Percentiles rank a stretch among this genome's conserved stretches.
These are phyloP conservation scores for Lapara coniferarum DNA, from an alignment of 2,888 invertebrate genomes.

Conservation along the genomic window DNA sequence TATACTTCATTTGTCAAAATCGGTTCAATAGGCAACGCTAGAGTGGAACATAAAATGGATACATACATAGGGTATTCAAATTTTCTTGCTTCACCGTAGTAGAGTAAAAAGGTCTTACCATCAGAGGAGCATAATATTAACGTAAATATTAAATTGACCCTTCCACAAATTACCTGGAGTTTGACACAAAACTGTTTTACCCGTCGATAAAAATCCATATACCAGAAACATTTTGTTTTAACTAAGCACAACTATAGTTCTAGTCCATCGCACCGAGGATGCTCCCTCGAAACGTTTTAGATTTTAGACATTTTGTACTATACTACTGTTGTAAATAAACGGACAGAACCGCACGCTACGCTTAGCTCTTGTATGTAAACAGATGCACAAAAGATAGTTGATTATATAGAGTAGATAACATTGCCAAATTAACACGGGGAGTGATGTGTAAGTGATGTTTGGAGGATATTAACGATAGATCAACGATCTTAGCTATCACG, in stretches of 20 bases:
- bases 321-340: slow-evolving; percentile 46
- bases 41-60: too few relatives aligned
- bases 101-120: too few relatives aligned
- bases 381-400: slow-evolving; percentile 23
- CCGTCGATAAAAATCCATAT: background rate
- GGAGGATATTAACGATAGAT: background rate
- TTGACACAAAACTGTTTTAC: background rate
- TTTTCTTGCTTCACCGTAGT: too few relatives aligned
- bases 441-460: slow-evolving; percentile 1
- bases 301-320: slow-evolving; percentile 71
- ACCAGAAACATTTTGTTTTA: slow-evolving; percentile 34
- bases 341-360: slow-evolving; percentile 56
- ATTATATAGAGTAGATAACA: slow-evolving; percentile 12
- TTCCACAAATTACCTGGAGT: background rate
- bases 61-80: too few relatives aligned
- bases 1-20: too few relatives aligned
- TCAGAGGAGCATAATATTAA: too few relatives aligned
- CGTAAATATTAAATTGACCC: background rate
- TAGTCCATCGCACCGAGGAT: slow-evolving; percentile 51
- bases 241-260: slow-evolving; percentile 51
- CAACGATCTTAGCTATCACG: background rate
- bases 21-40: too few relatives aligned
- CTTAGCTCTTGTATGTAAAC: slow-evolving; percentile 58
- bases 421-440: slow-evolving; percentile 16
- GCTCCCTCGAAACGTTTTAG: slow-evolving; percentile 16